Evolutionary conservation across 2,113 vertebrate species (phyloP).

Genomic region (Phylloscopus trochilus): DNA sequence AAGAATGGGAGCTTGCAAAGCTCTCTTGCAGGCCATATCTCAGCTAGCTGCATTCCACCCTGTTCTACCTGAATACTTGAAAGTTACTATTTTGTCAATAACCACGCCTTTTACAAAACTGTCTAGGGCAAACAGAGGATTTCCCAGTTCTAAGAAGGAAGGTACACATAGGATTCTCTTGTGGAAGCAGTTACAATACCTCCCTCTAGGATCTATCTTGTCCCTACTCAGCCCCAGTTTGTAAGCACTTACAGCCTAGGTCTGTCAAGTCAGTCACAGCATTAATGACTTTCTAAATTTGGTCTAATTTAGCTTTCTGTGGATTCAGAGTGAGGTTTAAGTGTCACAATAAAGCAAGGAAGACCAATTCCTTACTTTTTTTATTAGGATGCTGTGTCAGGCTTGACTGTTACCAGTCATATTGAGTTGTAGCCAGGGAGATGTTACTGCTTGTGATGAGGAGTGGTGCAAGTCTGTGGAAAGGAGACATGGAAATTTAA

Average conservation of each 20-base stretch:
- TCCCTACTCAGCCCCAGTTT: not conserved
- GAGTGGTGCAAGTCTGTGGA: not conserved
- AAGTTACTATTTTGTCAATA: not conserved
- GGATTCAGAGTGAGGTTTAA: not conserved
- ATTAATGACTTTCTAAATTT: not conserved
- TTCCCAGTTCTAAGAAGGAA: not conserved
- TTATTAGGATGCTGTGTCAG: not conserved
- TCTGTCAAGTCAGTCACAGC: not conserved
- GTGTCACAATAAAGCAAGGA: not conserved
- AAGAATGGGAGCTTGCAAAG: not conserved
- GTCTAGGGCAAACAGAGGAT: not conserved
- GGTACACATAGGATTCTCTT: not conserved
- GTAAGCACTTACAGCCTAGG: not conserved
- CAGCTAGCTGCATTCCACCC: not conserved
- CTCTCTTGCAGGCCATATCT: not conserved
- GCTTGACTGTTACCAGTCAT: not conserved
- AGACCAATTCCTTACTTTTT: not conserved
- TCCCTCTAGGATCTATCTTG: not conserved
- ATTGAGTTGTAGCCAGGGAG: not conserved
- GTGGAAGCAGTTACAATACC: not conserved
- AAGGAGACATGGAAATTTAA: not conserved
- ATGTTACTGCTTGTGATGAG: not conserved
- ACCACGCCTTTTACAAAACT: not conserved
- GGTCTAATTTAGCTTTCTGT: not conserved
- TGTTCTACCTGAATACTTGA: not conserved